Base-by-base conservation (phyloP, 2,888 invertebrate species). In the Julus scandinavius region DNA sequence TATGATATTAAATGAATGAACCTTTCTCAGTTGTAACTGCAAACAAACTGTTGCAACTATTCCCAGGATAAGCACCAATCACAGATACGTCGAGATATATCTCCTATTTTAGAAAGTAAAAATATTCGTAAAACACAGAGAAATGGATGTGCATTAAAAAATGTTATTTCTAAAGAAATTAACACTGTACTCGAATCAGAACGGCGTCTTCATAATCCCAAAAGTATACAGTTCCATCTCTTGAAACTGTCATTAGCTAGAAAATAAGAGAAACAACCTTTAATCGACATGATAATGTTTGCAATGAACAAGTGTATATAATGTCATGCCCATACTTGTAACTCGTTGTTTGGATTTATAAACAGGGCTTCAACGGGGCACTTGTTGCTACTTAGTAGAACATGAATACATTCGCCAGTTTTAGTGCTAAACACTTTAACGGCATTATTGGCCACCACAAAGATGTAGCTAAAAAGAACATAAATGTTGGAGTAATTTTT, bases 351-450 rank as follows among this genome's bases (percentile, higher is more conserved):
- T 40, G 63, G 85, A 63, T 88, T 88, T 40, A 86, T 13, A 86
- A 88, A 88, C 2, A 54, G 29, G 38, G 88, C 94, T 54, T 94
- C 93, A n/a, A 94, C 29, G 29, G 20, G 29, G 20, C 29, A 7
- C 0, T 1, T 7, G 7, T 72, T 72, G 72, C 1, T 72, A 41
- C 94, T 94, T 89, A 93, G 93, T 87, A 95, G 94, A 90, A 94
- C 93, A 88, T 93, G 92, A 0, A 95, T 92, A 90, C 94, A 93
- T 91, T 95, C 95, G 0, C 95, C 95, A 2, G 96, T 96, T 90
- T 93, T 93, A 0, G 94, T 93, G 90, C 94, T 95, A 91, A 94
- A 96, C 0, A 95, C 94, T 90, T 94, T 93, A 9, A 96, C 93
- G 5, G 93, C 91, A 90, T 94, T 93, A 83, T 94, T 94, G 92